A percentile compares a stretch with the other conserved stretches of the same genome.
Conservation (phyloP, 2,797 vertebrate species). For the Arnoldichthys spilopterus region DNA sequence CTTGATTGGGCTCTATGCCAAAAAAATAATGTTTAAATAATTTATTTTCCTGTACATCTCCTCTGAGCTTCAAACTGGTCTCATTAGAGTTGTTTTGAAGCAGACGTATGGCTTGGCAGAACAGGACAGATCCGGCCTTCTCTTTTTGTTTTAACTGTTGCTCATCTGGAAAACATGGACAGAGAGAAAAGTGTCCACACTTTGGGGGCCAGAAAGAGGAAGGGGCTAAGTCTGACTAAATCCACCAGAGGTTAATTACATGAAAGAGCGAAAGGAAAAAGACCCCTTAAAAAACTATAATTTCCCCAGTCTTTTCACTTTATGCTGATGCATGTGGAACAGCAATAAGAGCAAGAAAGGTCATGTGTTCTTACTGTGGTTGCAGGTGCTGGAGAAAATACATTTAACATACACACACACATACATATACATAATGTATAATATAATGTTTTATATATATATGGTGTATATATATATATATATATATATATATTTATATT, state of each 20-base stretch:
- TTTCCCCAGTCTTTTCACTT: conserved; percentile 1
- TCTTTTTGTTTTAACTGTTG: conserved; percentile 17
- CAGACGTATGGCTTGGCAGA: conserved; percentile 29
- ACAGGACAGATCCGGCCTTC: conserved; percentile 23
- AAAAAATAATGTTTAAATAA: conserved; percentile 56
- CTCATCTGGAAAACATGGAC: conserved; percentile 48
- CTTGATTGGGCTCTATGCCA: conserved; percentile 38
- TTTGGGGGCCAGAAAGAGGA: conserved; percentile 7
- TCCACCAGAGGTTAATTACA: conserved; percentile 33
- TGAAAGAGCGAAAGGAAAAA: not conserved
- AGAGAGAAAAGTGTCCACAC: conserved; percentile 18
- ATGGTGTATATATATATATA: no score
- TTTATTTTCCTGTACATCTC: conserved; percentile 49
- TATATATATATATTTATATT: no score
- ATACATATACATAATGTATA: no score
- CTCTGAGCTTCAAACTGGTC: conserved; percentile 12
- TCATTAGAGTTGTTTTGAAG: conserved; percentile 42
- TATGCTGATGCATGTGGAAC: conserved; percentile 2
- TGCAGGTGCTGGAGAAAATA: not conserved
- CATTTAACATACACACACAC: no score
- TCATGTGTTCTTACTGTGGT: not conserved
- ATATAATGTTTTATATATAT: no score
- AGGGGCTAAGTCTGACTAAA: not conserved
- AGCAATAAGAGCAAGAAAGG: not conserved
- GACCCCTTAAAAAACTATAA: conserved; percentile 12